phyloP scores from a whole-genome alignment of 1,140 invertebrate species.

The Ptiloglossa arizonensis region DNA sequence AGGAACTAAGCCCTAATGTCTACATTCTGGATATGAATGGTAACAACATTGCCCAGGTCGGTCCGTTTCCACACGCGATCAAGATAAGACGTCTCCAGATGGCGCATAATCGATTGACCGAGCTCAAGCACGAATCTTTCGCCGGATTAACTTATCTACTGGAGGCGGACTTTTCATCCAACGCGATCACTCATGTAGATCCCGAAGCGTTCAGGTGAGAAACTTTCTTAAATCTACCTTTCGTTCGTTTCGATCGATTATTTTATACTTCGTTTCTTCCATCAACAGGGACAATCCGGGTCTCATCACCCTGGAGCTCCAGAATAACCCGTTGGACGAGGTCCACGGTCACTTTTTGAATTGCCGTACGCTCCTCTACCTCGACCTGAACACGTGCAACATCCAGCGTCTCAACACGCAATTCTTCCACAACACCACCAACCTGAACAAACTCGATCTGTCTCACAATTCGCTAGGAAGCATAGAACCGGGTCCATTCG shows the following conservation, averaged over 20 bases:
- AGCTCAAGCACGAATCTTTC: constrained; percentile 84
- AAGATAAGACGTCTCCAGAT: constrained; percentile 87
- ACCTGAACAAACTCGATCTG: constrained; percentile 86
- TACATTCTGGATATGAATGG: constrained; percentile 88
- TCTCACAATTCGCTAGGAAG: constrained; percentile 86
- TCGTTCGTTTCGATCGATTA: background rate
- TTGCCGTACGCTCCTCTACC: constrained; percentile 85
- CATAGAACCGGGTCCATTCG: constrained; percentile 84
- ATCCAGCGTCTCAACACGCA: constrained; percentile 83
- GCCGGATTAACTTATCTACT: constrained; percentile 85
- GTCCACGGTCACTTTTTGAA: constrained; percentile 86
- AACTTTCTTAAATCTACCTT: background rate
- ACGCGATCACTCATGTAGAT: constrained; percentile 85
- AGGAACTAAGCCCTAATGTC: constrained; percentile 86
- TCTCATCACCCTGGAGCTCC: constrained; percentile 86
- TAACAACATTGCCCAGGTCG: constrained; percentile 84
- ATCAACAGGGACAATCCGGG: constrained; percentile 86
- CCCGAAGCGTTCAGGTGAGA: constrained; percentile 86
- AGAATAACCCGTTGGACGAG: constrained; percentile 85
- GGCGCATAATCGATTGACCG: constrained; percentile 85
- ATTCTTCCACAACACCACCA: constrained; percentile 87
- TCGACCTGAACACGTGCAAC: constrained; percentile 86
- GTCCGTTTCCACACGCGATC: constrained; percentile 85
- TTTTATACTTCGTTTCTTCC: no score
- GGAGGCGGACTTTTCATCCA: constrained; percentile 87